Base-by-base conservation (phyloP, 2,113 vertebrate species). In the Hemichromis elongatus region DNA sequence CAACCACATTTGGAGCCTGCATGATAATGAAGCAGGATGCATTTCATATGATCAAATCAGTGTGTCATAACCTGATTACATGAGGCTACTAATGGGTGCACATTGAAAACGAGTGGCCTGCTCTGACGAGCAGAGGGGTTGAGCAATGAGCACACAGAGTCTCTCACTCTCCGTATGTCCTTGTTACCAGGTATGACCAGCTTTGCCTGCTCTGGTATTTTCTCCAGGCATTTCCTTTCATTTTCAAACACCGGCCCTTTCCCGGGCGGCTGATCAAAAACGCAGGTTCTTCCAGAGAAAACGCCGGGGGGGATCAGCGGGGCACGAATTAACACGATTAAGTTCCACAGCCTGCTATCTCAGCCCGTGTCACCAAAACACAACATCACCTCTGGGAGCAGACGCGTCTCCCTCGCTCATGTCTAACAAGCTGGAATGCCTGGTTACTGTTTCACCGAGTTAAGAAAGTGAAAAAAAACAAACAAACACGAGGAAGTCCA, bases 41-140 rank as follows among this genome's bases (percentile, higher is more conserved):
- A 82, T 79, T 37, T 87, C 45, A 7, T 52, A n/a, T 82, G 81
- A 89, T 87, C 79, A 80, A 59, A 87, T 92, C 59, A 86, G 73
- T 30, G 68, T 33, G 83, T 59, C 52, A 47, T 80, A 93, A 91
- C 79, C 81, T 73, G 21, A 91, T 94, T 91, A 91, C 30, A 80
- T 9, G 18, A 77, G n/a, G 47, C 59, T 57, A n/a, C 61, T 80
- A 14, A n/a, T 77, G 56, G 61, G 77, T 18, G 45, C 82, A 77
- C 26, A 33, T 21, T 61, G 77, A 37, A 79, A 80, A 90, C 68
- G 18, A 89, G 77, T 59, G 19, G 52, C 56, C 85, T 63, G 26
- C 21, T 47, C 77, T 84, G 61, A 68, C n/a, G 52, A 77, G 85
- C n/a, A 77, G 75, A 85, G 89, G 84, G 90, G 57, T 83, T 80